Evolutionary conservation across 2,888 invertebrate species (phyloP), one percentile per base, ranked within the genome.

Genomic region (Melinaea menophilus): DNA sequence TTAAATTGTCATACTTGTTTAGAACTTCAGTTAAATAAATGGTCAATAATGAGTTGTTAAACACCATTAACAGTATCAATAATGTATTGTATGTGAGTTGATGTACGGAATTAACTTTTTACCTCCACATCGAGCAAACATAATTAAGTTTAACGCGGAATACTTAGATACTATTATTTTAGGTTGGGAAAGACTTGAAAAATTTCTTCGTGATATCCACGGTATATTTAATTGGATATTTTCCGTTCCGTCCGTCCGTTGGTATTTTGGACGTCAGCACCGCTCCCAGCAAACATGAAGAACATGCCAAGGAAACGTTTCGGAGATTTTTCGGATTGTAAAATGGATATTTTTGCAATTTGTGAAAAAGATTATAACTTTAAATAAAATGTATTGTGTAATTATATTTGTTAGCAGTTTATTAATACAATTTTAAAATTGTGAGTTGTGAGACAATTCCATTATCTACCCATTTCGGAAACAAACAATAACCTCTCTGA

Each of bases 81-180:
- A 22, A n/a, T 11, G 7, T 31, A 51, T 31, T 51, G 31, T 9
- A 9, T 51, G 51, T 9, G n/a, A n/a, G 7, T 51, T 31, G 31
- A 31, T 7, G 31, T 31, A 22, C 9, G 2, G 51, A 5, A 11
- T 9, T 51, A 5, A n/a, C 11, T 51, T 7, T 31, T 51, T 9
- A 51, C 51, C 5, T 51, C 31, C 51, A 31, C 51, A 31, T 51
- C 31, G 11, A 31, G 22, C 22, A 51, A 31, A 51, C n/a, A 22
- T 34, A 58, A 31, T 33, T 31, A n/a, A 55, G 31, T 64, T 62
- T 64, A 66, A 37, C 65, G 47, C 62, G 62, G 22, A 22, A 22
- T 22, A 22, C 22, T 22, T 62, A 68, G 66, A 69, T 69, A 64
- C 69, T 80, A 76, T 79, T 80, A 77, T 80, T 82, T 72, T 73